Conservation (phyloP, 2,797 vertebrate species). For the Tragelaphus eurycerus region DNA sequence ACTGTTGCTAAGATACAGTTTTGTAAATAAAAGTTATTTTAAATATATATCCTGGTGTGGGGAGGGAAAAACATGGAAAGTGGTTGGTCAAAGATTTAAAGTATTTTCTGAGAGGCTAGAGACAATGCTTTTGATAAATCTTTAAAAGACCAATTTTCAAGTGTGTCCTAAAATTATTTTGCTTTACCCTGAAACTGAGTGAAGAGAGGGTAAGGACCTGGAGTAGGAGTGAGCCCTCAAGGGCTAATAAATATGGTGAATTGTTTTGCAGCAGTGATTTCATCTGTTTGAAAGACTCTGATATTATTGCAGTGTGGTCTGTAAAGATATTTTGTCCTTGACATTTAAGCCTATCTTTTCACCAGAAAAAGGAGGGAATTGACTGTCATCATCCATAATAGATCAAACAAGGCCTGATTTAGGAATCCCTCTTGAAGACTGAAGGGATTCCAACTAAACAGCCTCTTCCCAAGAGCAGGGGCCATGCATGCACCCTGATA, state of each 20-base stretch:
- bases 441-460: neutral
- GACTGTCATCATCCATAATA: neutral
- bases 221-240: neutral
- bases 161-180: neutral
- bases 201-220: neutral
- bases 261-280: neutral
- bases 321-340: neutral
- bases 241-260: neutral
- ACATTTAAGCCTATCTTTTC: neutral
- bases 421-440: neutral
- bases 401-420: neutral
- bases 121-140: neutral
- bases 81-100: slow-evolving; percentile 2
- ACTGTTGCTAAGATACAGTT: slow-evolving; percentile 73
- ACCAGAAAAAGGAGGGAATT: neutral
- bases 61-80: slow-evolving; percentile 17
- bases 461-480: neutral
- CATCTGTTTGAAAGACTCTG: neutral
- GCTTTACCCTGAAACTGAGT: neutral
- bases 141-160: neutral
- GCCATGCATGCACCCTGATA: no score
- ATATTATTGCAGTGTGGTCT: neutral
- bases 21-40: slow-evolving; percentile 75
- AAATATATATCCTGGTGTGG: slow-evolving; percentile 60
- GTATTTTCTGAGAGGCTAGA: slow-evolving; percentile 1